phyloP scores from a whole-genome alignment of 2,797 vertebrate genomes.

The Erpetoichthys calabaricus region DNA sequence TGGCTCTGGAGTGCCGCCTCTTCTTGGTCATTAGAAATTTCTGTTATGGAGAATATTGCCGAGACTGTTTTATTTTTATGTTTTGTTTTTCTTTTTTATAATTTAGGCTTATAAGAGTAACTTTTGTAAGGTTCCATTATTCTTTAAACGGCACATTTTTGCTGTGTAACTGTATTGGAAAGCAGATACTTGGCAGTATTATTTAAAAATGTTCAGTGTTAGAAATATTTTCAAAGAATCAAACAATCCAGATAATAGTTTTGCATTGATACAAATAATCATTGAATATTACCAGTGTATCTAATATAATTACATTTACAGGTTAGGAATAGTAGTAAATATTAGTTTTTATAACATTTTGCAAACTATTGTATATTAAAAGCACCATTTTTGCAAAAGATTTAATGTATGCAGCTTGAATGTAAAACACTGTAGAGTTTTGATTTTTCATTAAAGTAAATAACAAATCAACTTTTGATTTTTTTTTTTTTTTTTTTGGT shows the following conservation, averaged over 20 bases:
- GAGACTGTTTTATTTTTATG: conserved; percentile 23
- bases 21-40: conserved; percentile 4
- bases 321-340: conserved; percentile 43
- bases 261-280: conserved; percentile 23
- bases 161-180: conserved; percentile 6
- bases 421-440: conserved; percentile 11
- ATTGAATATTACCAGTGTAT: conserved; percentile 47
- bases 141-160: conserved; percentile 9
- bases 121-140: conserved; percentile 13
- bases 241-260: not conserved
- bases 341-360: conserved; percentile 22
- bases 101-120: conserved; percentile 12
- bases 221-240: conserved; percentile 27
- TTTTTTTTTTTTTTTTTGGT: too few species aligned
- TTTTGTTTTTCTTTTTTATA: conserved; percentile 18
- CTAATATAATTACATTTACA: conserved; percentile 40
- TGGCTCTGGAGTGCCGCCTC: conserved; percentile 3
- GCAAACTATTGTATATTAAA: conserved; percentile 18
- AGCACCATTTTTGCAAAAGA: conserved; percentile 20
- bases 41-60: conserved; percentile 8
- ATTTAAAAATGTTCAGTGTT: conserved; percentile 20
- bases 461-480: not conserved
- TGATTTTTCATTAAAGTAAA: conserved; percentile 15
- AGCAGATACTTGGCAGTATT: conserved; percentile 24
- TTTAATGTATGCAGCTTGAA: conserved; percentile 3